phyloP scores from a whole-genome alignment of 2,888 invertebrate genomes.

The Lycocerus yunnanus region DNA sequence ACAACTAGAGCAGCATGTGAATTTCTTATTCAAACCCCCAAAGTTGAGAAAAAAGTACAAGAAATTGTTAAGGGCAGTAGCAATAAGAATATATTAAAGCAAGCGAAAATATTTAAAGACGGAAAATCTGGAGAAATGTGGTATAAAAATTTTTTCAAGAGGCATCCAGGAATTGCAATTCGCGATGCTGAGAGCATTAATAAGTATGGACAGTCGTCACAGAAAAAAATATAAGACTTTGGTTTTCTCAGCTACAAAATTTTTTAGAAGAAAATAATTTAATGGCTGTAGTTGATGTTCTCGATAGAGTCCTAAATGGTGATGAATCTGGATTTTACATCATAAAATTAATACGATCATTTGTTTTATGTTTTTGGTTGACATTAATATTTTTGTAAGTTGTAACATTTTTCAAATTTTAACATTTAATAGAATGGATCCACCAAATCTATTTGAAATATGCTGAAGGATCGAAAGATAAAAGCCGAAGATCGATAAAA shows the following conservation, averaged over 20 bases:
- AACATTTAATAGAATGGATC: too few species aligned
- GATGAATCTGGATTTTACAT: slow-evolving; percentile 33
- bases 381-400: too few species aligned
- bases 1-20: background rate
- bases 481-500: too few species aligned
- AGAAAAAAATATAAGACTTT: slow-evolving; percentile 8
- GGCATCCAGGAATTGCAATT: slow-evolving; percentile 20
- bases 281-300: slow-evolving; percentile 2
- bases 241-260: slow-evolving; percentile 1
- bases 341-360: too few species aligned
- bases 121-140: slow-evolving; percentile 26
- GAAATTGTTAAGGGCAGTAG: too few species aligned
- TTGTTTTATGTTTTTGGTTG: too few species aligned
- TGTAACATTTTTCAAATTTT: too few species aligned
- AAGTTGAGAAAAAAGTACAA: too few species aligned
- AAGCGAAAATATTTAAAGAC: slow-evolving; percentile 7
- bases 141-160: slow-evolving; percentile 17
- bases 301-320: slow-evolving; percentile 31
- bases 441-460: too few species aligned
- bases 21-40: background rate
- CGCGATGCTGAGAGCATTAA: background rate
- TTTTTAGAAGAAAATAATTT: slow-evolving; percentile 3
- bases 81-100: too few species aligned
- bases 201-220: slow-evolving; percentile 1
- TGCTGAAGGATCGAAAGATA: too few species aligned